These are phyloP conservation scores for Platalea minor DNA, from an alignment of 2,797 vertebrate species.

Conservation along the genomic window DNA sequence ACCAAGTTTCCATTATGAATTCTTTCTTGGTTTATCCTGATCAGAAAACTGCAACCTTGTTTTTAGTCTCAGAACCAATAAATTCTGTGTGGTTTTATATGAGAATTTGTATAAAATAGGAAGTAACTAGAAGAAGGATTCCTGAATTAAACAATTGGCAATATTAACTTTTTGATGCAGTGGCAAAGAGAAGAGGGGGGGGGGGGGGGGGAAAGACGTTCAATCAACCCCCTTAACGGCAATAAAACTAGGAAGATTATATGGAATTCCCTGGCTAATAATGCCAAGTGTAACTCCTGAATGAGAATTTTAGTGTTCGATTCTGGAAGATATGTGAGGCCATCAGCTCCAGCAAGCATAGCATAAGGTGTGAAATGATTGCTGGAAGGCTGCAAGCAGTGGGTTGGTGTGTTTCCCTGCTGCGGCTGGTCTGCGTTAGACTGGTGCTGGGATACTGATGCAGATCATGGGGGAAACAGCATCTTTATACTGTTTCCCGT, in stretches of 20 bases:
- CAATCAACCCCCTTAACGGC: not conserved
- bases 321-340: not conserved
- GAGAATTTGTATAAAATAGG: not conserved
- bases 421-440: not conserved
- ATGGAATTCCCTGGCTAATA: not conserved
- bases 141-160: not conserved
- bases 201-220: not conserved
- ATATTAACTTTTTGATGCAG: not conserved
- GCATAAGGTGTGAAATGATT: not conserved
- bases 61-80: not conserved
- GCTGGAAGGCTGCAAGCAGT: not conserved
- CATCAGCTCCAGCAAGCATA: not conserved
- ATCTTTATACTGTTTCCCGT: not conserved
- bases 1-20: not conserved
- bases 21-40: not conserved
- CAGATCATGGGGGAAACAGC: not conserved
- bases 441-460: not conserved
- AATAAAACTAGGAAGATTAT: not conserved
- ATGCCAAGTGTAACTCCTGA: not conserved
- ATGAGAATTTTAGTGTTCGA: not conserved
- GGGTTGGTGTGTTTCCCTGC: not conserved
- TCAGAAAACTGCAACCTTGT: not conserved
- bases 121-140: not conserved
- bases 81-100: not conserved
- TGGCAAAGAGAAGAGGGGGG: not conserved